phyloP scores from a whole-genome alignment of 2,888 invertebrate species.

The Sicus ferrugineus region DNA sequence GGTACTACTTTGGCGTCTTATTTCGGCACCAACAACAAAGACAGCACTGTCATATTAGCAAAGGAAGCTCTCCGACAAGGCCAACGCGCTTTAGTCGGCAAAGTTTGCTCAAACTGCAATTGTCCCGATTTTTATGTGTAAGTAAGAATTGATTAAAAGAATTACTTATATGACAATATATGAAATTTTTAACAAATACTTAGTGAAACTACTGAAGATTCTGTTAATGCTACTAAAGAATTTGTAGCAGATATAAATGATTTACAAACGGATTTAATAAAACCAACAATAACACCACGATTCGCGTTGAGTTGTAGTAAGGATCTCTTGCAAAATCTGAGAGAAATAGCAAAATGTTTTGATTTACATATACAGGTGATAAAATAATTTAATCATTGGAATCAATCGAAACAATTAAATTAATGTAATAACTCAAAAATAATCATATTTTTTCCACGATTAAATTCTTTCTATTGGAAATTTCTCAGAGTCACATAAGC shows the following conservation, averaged over 20 bases:
- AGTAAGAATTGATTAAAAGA: conserved; percentile 33
- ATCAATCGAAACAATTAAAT: not conserved
- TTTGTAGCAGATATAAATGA: conserved; percentile 71
- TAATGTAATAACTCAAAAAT: conserved; percentile 2
- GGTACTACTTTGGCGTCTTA: conserved; percentile 93
- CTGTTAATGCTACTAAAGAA: conserved; percentile 69
- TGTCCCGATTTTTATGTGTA: conserved; percentile 62
- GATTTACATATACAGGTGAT: conserved; percentile 81
- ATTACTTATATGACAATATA: not conserved
- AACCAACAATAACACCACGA: conserved; percentile 83
- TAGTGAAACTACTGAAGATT: conserved; percentile 72
- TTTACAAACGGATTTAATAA: conserved; percentile 70
- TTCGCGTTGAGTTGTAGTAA: conserved; percentile 83
- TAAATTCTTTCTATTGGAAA: conserved; percentile 27
- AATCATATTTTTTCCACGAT: not conserved
- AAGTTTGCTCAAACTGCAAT: conserved; percentile 69
- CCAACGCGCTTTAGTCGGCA: conserved; percentile 87
- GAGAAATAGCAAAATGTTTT: conserved; percentile 72
- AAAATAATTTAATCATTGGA: not conserved
- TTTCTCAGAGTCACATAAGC: conserved; percentile 83
- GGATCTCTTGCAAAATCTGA: conserved; percentile 74
- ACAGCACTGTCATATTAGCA: conserved; percentile 76
- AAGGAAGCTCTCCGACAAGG: conserved; percentile 72
- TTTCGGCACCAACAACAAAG: conserved; percentile 80
- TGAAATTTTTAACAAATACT: not conserved